Percentiles rank a stretch among this genome's conserved stretches.
phyloP scores from a whole-genome alignment of 2,113 vertebrate genomes.

The Oreocharis arfaki region DNA sequence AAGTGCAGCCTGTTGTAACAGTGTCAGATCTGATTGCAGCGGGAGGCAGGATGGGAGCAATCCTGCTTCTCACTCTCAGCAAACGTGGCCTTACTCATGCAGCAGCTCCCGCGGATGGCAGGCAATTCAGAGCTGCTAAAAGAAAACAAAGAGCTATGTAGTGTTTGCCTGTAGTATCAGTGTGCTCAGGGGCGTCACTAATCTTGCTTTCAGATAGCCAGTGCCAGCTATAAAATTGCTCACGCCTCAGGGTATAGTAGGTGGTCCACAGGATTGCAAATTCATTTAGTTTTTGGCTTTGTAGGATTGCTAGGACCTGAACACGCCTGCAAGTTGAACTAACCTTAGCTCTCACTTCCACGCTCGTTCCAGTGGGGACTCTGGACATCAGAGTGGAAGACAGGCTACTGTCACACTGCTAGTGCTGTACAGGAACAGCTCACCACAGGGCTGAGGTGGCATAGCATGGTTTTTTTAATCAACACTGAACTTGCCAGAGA shows the following conservation, averaged over 20 bases:
- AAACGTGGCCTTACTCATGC: not conserved
- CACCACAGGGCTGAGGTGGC: not conserved
- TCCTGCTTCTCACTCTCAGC: not conserved
- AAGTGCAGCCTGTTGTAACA: not conserved
- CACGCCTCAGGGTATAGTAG: not conserved
- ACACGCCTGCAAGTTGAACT: not conserved
- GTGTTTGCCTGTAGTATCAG: not conserved
- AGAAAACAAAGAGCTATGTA: not conserved
- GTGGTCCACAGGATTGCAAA: not conserved
- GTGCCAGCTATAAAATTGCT: not conserved
- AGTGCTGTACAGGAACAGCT: not conserved
- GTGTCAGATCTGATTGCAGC: accelerated
- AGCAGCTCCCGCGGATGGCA: not conserved
- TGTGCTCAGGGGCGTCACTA: not conserved
- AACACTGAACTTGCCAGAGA: not conserved
- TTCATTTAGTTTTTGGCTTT: not conserved
- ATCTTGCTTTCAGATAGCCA: not conserved
- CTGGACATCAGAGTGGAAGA: not conserved
- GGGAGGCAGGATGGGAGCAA: not conserved
- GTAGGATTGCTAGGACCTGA: not conserved
- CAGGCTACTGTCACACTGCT: not conserved
- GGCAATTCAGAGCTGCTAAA: not conserved
- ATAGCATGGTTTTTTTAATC: not conserved
- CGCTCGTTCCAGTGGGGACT: not conserved
- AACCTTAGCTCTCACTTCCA: not conserved